Evolutionary conservation across 1,140 invertebrate genomes (phyloP).

Genomic region (Drosophila mojavensis): DNA sequence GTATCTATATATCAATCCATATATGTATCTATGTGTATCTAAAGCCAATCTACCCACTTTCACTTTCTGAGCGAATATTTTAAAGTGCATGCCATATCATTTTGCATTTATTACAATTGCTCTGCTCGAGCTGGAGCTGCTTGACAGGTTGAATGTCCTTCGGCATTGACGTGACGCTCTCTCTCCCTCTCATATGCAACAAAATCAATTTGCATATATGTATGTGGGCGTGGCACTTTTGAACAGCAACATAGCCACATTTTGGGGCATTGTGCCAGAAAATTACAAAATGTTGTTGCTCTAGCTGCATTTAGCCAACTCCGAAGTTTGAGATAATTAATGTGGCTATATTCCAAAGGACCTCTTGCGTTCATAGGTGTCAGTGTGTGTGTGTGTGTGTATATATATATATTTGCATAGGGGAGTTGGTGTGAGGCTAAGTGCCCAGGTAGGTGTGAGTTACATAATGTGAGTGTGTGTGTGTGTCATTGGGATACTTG

Average conservation of each 20-base stretch:
- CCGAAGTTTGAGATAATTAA: constrained; percentile 51
- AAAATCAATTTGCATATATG: constrained; percentile 65
- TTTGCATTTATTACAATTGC: constrained; percentile 22
- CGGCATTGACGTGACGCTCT: constrained; percentile 28
- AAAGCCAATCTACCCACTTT: not conserved
- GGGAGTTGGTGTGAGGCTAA: no score
- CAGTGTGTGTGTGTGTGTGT: not conserved
- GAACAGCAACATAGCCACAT: constrained; percentile 46
- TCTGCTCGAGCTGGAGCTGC: not conserved
- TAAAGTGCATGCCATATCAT: no score
- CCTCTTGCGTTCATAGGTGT: not conserved
- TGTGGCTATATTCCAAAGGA: constrained; percentile 38
- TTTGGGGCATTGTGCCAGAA: constrained; percentile 41
- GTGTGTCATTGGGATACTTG: not conserved
- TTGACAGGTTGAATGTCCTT: constrained; percentile 65
- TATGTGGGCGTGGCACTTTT: constrained; percentile 48
- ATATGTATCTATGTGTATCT: not conserved
- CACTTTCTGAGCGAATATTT: no score
- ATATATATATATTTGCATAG: not conserved
- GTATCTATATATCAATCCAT: no score
- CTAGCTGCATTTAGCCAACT: constrained; percentile 40
- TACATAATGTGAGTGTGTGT: not conserved
- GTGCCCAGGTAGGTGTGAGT: not conserved
- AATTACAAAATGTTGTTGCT: constrained; percentile 58
- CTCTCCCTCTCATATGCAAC: not conserved